Percentiles rank a stretch among this genome's conserved stretches.
Evolutionary conservation across 2,888 invertebrate genomes (phyloP).

Genomic region (Mimachlamys varia): DNA sequence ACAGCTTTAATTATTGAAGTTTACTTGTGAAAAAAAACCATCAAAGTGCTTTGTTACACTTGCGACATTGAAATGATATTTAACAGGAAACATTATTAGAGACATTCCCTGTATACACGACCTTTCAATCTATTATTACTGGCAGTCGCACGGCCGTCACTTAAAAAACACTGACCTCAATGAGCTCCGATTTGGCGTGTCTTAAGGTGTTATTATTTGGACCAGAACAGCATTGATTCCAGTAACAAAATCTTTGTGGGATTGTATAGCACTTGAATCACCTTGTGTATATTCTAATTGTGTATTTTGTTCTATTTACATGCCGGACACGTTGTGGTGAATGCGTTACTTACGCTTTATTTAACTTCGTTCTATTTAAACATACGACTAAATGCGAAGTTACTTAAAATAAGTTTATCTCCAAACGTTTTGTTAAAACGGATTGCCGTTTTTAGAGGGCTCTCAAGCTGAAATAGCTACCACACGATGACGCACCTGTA

Average conservation of each 20-base stretch:
- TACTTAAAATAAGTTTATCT: neutral
- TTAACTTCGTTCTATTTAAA: neutral
- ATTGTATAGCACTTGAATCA: neutral
- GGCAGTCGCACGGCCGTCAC: neutral
- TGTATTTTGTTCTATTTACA: neutral
- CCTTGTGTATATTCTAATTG: neutral
- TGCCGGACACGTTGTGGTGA: neutral
- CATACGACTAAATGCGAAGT: neutral
- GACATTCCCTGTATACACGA: neutral
- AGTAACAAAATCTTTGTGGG: neutral
- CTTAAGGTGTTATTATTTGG: neutral
- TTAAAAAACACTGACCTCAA: neutral
- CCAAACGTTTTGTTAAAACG: neutral
- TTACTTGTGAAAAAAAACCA: too few species aligned
- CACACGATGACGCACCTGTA: neutral
- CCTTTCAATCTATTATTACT: neutral
- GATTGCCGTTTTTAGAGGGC: neutral
- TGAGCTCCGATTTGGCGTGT: neutral
- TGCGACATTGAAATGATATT: too few species aligned
- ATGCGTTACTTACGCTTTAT: conserved; percentile 7
- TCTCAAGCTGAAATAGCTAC: neutral
- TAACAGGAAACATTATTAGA: too few species aligned
- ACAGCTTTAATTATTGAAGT: too few species aligned
- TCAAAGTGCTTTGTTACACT: too few species aligned
- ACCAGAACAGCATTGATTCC: neutral